Evolutionary conservation across 2,113 vertebrate species (phyloP).

Genomic region (Otolemur garnettii): DNA sequence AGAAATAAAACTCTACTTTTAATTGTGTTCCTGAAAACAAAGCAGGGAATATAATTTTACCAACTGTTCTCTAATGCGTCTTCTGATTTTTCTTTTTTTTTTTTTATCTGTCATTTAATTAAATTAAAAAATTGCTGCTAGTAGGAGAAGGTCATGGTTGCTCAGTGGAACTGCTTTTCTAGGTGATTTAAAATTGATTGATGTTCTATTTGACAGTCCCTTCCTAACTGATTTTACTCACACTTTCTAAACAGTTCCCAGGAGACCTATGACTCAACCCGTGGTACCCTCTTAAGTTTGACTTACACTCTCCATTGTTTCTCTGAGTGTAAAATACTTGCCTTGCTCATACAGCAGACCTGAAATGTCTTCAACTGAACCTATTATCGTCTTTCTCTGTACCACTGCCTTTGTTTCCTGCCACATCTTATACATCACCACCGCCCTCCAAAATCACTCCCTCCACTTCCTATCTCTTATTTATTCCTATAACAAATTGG

Average conservation of each 20-base stretch:
- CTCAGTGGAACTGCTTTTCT: slow-evolving; percentile 25
- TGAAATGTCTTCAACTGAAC: not conserved
- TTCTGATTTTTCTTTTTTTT: slow-evolving; percentile 27
- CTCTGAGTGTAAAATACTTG: not conserved
- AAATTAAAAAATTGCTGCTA: slow-evolving; percentile 1
- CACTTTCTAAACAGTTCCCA: slow-evolving; percentile 10
- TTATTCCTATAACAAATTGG: not conserved
- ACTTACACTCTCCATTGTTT: not conserved
- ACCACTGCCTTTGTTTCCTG: not conserved
- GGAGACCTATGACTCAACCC: slow-evolving; percentile 27
- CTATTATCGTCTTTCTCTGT: not conserved
- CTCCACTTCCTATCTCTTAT: not conserved
- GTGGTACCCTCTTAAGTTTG: slow-evolving; percentile 29
- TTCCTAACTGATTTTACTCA: slow-evolving; percentile 71
- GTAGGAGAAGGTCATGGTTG: slow-evolving; percentile 19
- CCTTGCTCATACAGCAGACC: not conserved
- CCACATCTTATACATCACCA: not conserved
- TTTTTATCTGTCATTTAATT: slow-evolving; percentile 40
- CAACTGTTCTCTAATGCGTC: not conserved
- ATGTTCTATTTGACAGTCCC: slow-evolving; percentile 3
- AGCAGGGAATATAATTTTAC: not conserved
- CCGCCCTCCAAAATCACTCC: not conserved
- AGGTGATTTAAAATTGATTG: slow-evolving; percentile 49
- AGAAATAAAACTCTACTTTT: not conserved
- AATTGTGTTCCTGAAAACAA: not conserved